Conservation (phyloP, 2,888 invertebrate genomes). For the Lasius platythorax region DNA sequence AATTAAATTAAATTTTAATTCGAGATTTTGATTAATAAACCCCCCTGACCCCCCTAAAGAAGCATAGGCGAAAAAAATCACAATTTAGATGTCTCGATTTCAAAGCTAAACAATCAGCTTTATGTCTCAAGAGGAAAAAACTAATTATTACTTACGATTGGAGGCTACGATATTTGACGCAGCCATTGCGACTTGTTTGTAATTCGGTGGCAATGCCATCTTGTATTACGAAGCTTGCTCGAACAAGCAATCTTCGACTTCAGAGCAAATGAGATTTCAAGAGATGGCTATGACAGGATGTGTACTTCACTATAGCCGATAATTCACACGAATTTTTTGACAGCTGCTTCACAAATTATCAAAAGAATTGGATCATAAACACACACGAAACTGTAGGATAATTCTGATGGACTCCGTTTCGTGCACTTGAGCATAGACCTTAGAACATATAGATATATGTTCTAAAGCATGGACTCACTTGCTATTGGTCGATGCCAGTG, state of each 20-base stretch:
- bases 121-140: slow-evolving; percentile 28
- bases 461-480: not conserved
- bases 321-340: not conserved
- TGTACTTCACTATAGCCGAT: not conserved
- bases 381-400: not conserved
- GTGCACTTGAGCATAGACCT: no score
- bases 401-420: not conserved
- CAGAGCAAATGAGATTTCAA: not conserved
- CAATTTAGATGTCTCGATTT: slow-evolving; percentile 35
- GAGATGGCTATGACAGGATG: not conserved
- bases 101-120: slow-evolving; percentile 32
- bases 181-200: slow-evolving; percentile 93
- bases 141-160: slow-evolving; percentile 89
- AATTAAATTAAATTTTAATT: no score
- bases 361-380: not conserved
- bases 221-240: slow-evolving; percentile 60
- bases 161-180: slow-evolving; percentile 91
- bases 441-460: no score
- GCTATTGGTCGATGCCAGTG: not conserved
- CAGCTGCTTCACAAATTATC: not conserved
- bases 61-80: slow-evolving; percentile 3
- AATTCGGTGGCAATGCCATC: slow-evolving; percentile 94
- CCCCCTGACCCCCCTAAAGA: no score
- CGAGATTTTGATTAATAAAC: no score
- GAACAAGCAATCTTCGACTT: no score